Conservation (phyloP, 2,797 vertebrate species). For the Mus spretus region DNA sequence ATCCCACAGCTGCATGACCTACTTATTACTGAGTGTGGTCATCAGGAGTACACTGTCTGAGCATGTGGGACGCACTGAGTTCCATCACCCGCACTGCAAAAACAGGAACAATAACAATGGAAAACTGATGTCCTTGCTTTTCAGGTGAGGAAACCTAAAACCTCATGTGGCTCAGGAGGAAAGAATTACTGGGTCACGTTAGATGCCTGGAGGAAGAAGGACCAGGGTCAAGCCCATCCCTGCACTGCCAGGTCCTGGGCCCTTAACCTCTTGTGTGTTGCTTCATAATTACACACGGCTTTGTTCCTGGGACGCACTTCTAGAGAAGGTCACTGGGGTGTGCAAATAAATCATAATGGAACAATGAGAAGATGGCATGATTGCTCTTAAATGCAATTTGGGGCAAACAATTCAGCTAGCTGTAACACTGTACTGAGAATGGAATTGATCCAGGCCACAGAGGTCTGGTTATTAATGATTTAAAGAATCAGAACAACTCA, state of each 20-base stretch:
- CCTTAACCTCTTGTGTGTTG: not conserved
- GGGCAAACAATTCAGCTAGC: constrained; percentile 6
- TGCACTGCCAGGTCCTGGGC: not conserved
- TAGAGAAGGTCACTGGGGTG: not conserved
- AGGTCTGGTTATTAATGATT: constrained; percentile 72
- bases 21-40: not conserved
- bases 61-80: too few relatives aligned
- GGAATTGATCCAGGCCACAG: constrained; percentile 56
- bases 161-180: not conserved
- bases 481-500: constrained; percentile 64
- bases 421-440: constrained; percentile 19
- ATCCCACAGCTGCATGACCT: not conserved
- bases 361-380: not conserved
- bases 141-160: not conserved
- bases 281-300: not conserved
- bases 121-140: not conserved
- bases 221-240: not conserved
- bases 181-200: constrained; percentile 2
- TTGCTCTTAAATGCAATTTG: constrained; percentile 10
- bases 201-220: not conserved
- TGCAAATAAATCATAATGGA: not conserved
- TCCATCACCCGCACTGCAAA: not conserved
- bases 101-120: not conserved
- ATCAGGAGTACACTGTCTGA: not conserved
- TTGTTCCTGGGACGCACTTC: not conserved